Evolutionary conservation across 1,140 invertebrate genomes (phyloP), one percentile per base, ranked within the genome.

Genomic region (Plodia interpunctella): DNA sequence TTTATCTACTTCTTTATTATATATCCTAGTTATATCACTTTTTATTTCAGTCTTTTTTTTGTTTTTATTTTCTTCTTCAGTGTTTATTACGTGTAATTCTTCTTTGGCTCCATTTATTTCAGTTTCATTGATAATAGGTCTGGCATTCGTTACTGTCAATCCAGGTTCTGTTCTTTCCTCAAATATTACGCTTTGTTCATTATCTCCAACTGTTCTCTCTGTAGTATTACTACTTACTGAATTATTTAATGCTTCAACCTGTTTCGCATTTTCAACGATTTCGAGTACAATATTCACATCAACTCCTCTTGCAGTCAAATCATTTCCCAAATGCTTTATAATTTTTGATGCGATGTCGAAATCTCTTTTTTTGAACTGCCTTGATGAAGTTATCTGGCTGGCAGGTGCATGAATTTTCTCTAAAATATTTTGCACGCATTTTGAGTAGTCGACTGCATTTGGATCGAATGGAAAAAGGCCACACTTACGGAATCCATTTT

Each of bases 231-330:
- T 51, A 17, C 49, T 51, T 20, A 51, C 17, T 20, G 49, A 51
- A 51, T 51, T 18, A 51, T 51, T 51, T 51, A 51, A 51, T 10
- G 8, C 49, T 20, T 51, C n/a, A 18, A 18, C 18, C n/a, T 17
- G 49, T 51, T 51, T 51, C 18, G 49, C 49, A 51, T 51, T 51
- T 51, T 51, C 49, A n/a, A 51, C 49, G 49, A 51, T 51, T 17
- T 51, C 49, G n/a, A 51, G n/a, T 51, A 51, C 8, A 51, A 51
- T 51, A 18, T 51, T 18, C n/a, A 51, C 49, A 51, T 51, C 9
- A 51, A 51, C 18, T n/a, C 49, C 49, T 20, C 18, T 51, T 51
- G 49, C 49, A 18, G 49, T 51, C 49, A 51, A 51, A 20, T 51
- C 49, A 17, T 20, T 51, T n/a, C 18, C 18, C 18, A 51, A 51